Percentiles rank a stretch among this genome's conserved stretches.
phyloP scores from a whole-genome alignment of 2,797 vertebrate species.

The Varecia variegata region DNA sequence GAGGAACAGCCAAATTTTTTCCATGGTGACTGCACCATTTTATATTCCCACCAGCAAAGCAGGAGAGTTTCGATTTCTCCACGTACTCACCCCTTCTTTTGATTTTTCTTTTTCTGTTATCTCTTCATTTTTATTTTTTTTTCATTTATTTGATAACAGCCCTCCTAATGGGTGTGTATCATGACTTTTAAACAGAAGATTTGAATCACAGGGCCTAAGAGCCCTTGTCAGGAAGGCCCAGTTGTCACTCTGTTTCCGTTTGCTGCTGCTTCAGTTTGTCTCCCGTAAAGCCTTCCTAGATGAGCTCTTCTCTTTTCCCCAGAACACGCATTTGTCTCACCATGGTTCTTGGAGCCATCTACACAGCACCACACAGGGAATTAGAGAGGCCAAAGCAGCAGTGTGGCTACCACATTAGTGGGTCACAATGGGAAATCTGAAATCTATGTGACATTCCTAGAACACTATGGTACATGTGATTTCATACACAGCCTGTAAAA shows the following conservation, averaged over 20 bases:
- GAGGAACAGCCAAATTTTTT: too few species aligned
- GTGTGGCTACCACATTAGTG: background rate
- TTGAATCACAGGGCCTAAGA: background rate
- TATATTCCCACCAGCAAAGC: rapidly evolving
- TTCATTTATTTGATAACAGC: background rate
- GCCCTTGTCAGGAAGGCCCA: background rate
- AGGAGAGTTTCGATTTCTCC: background rate
- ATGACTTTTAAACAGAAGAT: background rate
- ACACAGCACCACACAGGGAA: background rate
- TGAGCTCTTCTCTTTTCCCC: background rate
- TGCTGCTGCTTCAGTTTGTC: background rate
- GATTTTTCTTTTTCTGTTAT: background rate
- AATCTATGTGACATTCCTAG: background rate
- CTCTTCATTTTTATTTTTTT: background rate
- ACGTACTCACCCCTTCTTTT: background rate
- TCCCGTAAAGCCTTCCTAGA: background rate
- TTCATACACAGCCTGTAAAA: background rate
- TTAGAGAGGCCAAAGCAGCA: background rate
- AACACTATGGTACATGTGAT: background rate
- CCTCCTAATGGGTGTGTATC: background rate
- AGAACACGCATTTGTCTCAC: too few species aligned
- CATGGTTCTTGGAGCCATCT: background rate
- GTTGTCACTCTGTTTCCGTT: background rate
- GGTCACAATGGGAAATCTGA: background rate
- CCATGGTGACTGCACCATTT: too few species aligned